Conservation (phyloP, 2,888 invertebrate genomes). For the Tricholauxania praeusta region DNA sequence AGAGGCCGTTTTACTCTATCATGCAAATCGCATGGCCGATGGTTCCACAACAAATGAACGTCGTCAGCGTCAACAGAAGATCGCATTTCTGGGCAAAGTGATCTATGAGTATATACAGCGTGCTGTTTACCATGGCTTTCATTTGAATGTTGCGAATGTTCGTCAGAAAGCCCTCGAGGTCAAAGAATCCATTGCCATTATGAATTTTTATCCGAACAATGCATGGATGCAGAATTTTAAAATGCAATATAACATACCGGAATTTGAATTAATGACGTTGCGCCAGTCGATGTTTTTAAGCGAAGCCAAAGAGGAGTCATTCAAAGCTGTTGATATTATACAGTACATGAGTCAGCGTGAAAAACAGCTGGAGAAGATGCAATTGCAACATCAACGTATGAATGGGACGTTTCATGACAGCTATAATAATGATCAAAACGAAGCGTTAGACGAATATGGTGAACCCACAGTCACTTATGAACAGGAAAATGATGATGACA, state of each 20-base stretch:
- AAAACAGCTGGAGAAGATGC: slow-evolving; percentile 26
- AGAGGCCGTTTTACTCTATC: slow-evolving; percentile 47
- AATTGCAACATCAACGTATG: slow-evolving; percentile 3
- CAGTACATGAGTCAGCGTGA: slow-evolving; percentile 49
- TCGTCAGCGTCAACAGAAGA: slow-evolving; percentile 49
- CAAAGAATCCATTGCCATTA: slow-evolving; percentile 54
- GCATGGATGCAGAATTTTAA: slow-evolving; percentile 55
- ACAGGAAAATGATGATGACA: background rate
- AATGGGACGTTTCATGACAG: slow-evolving; percentile 4
- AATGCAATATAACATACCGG: slow-evolving; percentile 46
- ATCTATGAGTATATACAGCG: slow-evolving; percentile 54
- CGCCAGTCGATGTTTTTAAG: slow-evolving; percentile 44
- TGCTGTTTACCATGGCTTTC: slow-evolving; percentile 48
- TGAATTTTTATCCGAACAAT: slow-evolving; percentile 54
- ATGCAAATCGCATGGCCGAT: slow-evolving; percentile 36
- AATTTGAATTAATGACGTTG: slow-evolving; percentile 47
- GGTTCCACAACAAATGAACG: slow-evolving; percentile 27
- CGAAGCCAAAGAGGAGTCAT: slow-evolving; percentile 48
- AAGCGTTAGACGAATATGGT: background rate
- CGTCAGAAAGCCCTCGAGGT: slow-evolving; percentile 52
- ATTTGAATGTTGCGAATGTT: slow-evolving; percentile 42
- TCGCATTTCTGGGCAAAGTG: slow-evolving; percentile 52
- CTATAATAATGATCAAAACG: background rate
- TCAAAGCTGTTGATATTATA: slow-evolving; percentile 54
- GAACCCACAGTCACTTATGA: slow-evolving; percentile 22